Evolutionary conservation across 1,140 invertebrate species (phyloP).

Genomic region (Ericerus pela): DNA sequence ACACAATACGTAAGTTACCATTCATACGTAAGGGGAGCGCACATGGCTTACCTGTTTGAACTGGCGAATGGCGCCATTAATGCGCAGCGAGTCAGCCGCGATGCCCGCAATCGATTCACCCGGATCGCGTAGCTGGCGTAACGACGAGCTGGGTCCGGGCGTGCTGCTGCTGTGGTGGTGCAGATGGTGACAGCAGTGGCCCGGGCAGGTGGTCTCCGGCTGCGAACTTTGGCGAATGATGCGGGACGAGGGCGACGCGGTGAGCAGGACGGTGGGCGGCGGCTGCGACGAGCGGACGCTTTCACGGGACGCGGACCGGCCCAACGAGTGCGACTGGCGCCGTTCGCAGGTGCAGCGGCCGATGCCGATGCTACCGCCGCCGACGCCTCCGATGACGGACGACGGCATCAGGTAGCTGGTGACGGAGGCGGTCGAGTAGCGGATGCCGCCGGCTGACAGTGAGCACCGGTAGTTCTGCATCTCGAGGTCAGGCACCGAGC

Average conservation of each 20-base stretch:
- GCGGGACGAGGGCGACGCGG: slow-evolving; percentile 48
- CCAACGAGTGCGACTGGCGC: slow-evolving; percentile 32
- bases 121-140: slow-evolving; percentile 65
- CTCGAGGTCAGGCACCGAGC: slow-evolving; percentile 77
- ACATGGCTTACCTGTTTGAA: slow-evolving; percentile 73
- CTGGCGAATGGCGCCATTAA: slow-evolving; percentile 89
- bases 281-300: slow-evolving; percentile 38
- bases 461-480: slow-evolving; percentile 58
- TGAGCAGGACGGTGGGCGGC: slow-evolving; percentile 50
- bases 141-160: slow-evolving; percentile 41
- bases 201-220: slow-evolving; percentile 45
- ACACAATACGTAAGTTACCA: neutral
- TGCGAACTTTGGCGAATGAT: slow-evolving; percentile 83
- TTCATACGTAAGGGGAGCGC: neutral
- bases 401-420: slow-evolving; percentile 6
- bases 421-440: slow-evolving; percentile 28
- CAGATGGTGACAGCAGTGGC: slow-evolving; percentile 18
- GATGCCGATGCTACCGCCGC: slow-evolving; percentile 47
- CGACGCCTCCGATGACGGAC: slow-evolving; percentile 72
- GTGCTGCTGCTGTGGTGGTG: slow-evolving; percentile 33
- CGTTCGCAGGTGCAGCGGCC: slow-evolving; percentile 22
- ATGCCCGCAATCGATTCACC: slow-evolving; percentile 85
- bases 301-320: slow-evolving; percentile 36
- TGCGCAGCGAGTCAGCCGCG: slow-evolving; percentile 86
- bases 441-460: slow-evolving; percentile 32